These are phyloP conservation scores for Ammodytes marinus DNA, from an alignment of 2,113 vertebrate species.

Conservation along the genomic window DNA sequence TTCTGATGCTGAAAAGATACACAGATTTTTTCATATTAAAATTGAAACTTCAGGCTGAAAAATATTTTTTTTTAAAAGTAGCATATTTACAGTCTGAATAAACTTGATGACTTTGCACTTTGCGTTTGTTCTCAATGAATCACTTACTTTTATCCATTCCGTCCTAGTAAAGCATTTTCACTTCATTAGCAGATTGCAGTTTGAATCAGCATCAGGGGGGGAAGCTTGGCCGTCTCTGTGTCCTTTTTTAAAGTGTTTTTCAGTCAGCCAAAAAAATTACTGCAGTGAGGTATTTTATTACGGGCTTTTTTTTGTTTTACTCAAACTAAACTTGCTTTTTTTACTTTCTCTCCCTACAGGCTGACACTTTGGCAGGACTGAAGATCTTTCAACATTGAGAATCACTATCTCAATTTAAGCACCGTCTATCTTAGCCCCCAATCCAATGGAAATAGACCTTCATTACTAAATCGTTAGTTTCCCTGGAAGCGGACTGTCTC, in stretches of 20 bases:
- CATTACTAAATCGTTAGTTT: constrained; percentile 55
- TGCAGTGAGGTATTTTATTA: constrained; percentile 31
- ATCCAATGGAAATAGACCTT: constrained; percentile 57
- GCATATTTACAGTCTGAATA: not conserved
- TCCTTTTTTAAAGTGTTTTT: constrained; percentile 29
- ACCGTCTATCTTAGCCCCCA: constrained; percentile 14
- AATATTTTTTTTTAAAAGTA: not conserved
- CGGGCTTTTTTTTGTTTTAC: constrained; percentile 35
- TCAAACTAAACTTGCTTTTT: constrained; percentile 52
- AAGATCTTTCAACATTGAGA: constrained; percentile 46
- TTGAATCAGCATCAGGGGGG: constrained; percentile 11
- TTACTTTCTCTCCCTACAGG: constrained; percentile 60
- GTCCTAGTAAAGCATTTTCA: not conserved
- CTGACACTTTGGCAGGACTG: constrained; percentile 45
- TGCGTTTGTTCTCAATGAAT: constrained; percentile 11
- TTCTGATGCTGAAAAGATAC: not conserved
- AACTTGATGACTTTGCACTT: not conserved
- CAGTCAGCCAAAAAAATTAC: not conserved
- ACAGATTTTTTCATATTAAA: not conserved
- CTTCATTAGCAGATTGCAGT: not conserved
- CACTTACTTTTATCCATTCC: not conserved
- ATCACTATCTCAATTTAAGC: constrained; percentile 38
- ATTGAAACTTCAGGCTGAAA: not conserved
- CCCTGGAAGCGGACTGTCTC: constrained; percentile 37
- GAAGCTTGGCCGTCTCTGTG: not conserved